Evolutionary conservation across 2,888 invertebrate genomes (phyloP).

Genomic region (Teleiodes luculella): DNA sequence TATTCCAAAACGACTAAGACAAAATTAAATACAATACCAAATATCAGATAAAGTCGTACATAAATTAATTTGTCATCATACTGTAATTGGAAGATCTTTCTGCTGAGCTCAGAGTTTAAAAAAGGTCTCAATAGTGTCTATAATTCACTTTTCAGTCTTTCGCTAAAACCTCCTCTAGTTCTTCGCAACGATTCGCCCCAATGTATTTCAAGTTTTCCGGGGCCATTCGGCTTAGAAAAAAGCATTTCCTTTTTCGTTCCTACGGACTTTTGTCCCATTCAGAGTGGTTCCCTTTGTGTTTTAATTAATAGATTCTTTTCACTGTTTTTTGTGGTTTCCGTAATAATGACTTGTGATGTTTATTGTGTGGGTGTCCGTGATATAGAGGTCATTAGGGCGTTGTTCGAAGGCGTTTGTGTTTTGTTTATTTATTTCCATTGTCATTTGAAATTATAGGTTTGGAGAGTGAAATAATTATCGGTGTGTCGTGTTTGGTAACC

Average conservation of each 20-base stretch:
- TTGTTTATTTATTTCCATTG: slow-evolving; percentile 15
- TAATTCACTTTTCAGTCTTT: background rate
- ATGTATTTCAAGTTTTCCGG: slow-evolving; percentile 4
- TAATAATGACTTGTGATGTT: slow-evolving; percentile 32
- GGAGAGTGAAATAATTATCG: background rate
- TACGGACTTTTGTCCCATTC: slow-evolving; percentile 42
- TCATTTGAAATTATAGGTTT: background rate
- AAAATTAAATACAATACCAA: no score
- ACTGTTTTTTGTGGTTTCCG: slow-evolving; percentile 33
- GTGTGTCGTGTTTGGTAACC: background rate
- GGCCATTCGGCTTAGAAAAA: slow-evolving; percentile 10
- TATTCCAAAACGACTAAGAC: no score
- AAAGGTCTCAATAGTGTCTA: background rate
- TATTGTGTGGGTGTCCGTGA: slow-evolving; percentile 23
- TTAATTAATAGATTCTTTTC: slow-evolving; percentile 65
- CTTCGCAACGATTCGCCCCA: background rate
- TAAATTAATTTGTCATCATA: no score
- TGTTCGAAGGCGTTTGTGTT: slow-evolving; percentile 17
- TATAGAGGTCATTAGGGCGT: slow-evolving; percentile 17
- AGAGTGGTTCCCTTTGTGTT: slow-evolving; percentile 42
- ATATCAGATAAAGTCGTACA: no score
- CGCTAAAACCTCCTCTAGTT: background rate
- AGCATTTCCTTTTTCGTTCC: slow-evolving; percentile 25
- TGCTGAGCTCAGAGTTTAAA: background rate
- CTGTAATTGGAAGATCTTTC: no score